These are phyloP conservation scores for Polypedilum vanderplanki DNA, from an alignment of 1,140 invertebrate species.

Conservation along the genomic window DNA sequence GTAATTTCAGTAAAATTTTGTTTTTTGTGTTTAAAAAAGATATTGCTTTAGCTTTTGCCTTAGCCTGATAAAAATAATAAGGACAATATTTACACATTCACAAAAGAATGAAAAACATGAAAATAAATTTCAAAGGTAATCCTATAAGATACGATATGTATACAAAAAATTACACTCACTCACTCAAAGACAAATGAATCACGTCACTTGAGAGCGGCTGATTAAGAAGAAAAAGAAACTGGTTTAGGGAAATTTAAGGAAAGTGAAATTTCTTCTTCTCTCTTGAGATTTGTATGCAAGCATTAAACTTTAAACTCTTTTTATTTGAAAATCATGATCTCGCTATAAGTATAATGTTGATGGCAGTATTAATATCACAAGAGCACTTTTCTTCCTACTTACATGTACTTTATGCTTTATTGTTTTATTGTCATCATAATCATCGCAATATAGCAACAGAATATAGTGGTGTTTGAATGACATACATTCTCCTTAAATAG, in stretches of 20 bases:
- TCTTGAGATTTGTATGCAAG: not conserved
- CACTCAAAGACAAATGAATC: not conserved
- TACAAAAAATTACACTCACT: too few species aligned
- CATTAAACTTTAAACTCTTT: not conserved
- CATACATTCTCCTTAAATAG: not conserved
- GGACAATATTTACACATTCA: too few species aligned
- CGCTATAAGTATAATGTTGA: not conserved
- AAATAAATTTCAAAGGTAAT: too few species aligned
- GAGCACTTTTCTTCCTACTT: not conserved
- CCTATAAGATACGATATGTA: too few species aligned
- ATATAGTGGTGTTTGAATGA: not conserved
- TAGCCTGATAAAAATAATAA: too few species aligned
- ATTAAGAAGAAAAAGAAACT: not conserved
- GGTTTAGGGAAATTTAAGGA: not conserved
- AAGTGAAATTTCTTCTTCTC: conserved; percentile 18
- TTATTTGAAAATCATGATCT: not conserved
- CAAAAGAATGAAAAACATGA: too few species aligned
- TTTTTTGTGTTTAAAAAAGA: too few species aligned
- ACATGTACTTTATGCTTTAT: not conserved
- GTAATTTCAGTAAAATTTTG: too few species aligned
- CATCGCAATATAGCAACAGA: not conserved
- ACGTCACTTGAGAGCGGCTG: not conserved
- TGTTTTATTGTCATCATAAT: conserved; percentile 3
- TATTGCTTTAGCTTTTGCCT: too few species aligned
- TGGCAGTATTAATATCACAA: not conserved